These are phyloP conservation scores for Ophion costatus DNA, from an alignment of 2,888 invertebrate genomes.

Conservation along the genomic window DNA sequence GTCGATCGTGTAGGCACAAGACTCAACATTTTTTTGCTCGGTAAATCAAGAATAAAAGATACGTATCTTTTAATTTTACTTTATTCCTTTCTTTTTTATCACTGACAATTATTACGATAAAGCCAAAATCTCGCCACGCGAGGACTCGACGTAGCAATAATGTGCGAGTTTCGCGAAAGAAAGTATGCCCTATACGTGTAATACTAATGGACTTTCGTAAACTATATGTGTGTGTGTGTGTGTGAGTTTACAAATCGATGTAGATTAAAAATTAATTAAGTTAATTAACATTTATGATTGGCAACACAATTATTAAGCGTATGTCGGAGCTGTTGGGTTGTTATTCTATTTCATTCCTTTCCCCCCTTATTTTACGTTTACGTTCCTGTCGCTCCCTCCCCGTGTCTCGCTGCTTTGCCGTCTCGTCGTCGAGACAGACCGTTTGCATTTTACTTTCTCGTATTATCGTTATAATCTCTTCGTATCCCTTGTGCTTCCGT, in stretches of 20 bases:
- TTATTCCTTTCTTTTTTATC: background rate
- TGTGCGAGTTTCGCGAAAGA: slow-evolving; percentile 44
- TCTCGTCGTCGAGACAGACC: slow-evolving; percentile 13
- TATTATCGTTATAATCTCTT: slow-evolving; percentile 46
- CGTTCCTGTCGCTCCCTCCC: background rate
- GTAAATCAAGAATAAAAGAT: slow-evolving; percentile 9
- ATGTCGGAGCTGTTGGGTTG: slow-evolving; percentile 78
- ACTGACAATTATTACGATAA: slow-evolving; percentile 22
- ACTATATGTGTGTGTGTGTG: background rate
- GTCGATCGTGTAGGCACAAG: slow-evolving; percentile 19
- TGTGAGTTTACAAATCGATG: slow-evolving; percentile 37
- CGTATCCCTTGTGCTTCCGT: slow-evolving; percentile 57
- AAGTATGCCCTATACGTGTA: slow-evolving; percentile 47
- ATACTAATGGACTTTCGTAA: slow-evolving; percentile 60
- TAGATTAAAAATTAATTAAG: slow-evolving; percentile 72
- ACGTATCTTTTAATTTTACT: slow-evolving; percentile 1
- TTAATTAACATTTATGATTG: slow-evolving; percentile 77
- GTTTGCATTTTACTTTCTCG: slow-evolving; percentile 15
- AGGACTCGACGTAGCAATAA: slow-evolving; percentile 31
- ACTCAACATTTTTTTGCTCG: slow-evolving; percentile 10
- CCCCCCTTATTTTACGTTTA: slow-evolving; percentile 38
- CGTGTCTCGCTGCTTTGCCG: slow-evolving; percentile 23
- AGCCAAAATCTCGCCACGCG: slow-evolving; percentile 38
- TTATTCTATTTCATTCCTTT: slow-evolving; percentile 35
- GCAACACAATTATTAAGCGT: slow-evolving; percentile 81